Base-by-base conservation (phyloP, 2,797 vertebrate species). In the Catharus ustulatus region DNA sequence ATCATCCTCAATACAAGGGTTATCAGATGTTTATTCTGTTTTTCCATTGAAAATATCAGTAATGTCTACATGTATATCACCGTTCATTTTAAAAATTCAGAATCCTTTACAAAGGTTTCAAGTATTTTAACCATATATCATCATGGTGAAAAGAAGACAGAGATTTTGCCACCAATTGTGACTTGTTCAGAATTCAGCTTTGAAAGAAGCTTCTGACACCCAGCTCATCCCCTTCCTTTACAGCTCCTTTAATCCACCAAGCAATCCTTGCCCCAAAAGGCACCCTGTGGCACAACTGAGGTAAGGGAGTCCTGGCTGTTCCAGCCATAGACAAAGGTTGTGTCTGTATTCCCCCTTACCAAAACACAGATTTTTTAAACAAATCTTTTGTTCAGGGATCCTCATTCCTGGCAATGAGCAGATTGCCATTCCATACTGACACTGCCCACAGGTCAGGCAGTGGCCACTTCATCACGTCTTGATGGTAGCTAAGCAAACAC, bases 161-260 rank as follows among this genome's bases (percentile, higher is more conserved):
- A 34, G 22, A 68, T 90, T 81, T 75, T 88, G 32, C 51, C 58
- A 86, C 32, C 5, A 18, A 15, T 81, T 91, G 49, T 76, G 42
- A 75, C 54, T 87, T n/a, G 29, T 21, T 74, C n/a, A 68, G 38
- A 93, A 71, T 69, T 61, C 58, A 69, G 12, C 27, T 88, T 87
- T 43, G 51, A 23, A 72, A 64, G 38, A 40, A 43, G 43, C 49
- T 48, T 36, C 58, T 73, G 55, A 75, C 15, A 80, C 29, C 64
- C 6, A 61, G 11, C 13, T 79, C 17, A 27, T 17, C 9, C 24
- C 27, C 14, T 61, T 57, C 32, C 64, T 91, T 64, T 45, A 71
- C 32, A 80, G 34, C 1, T 2, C 46, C 27, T 87, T 59, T 42
- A 61, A 54, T 19, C 46, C 34, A 38, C 15, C n/a, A 45, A 15